phyloP scores from a whole-genome alignment of 2,113 vertebrate genomes.

The Sinocyclocheilus anophthalmus region DNA sequence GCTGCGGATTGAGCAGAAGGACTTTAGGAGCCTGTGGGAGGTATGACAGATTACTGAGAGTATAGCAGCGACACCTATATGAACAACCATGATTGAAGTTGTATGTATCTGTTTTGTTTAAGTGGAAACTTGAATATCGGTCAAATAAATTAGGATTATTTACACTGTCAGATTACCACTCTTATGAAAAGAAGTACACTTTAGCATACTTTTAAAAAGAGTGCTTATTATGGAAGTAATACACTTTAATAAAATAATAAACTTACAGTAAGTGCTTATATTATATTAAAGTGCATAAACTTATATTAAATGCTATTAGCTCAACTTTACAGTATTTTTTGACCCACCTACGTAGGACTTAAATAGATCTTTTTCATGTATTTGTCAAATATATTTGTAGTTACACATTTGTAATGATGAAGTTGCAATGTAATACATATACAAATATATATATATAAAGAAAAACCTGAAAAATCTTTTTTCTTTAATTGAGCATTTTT shows the following conservation, averaged over 20 bases:
- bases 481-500: too few species aligned
- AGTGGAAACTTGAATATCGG: too few species aligned
- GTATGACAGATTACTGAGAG: constrained; percentile 72
- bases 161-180: too few species aligned
- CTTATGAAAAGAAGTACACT: too few species aligned
- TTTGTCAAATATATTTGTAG: not conserved
- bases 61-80: not conserved
- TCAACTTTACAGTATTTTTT: too few species aligned
- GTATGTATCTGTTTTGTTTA: not conserved
- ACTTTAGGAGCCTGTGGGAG: constrained; percentile 96
- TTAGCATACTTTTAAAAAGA: not conserved
- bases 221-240: not conserved
- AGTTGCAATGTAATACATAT: not conserved
- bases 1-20: constrained; percentile 93
- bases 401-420: not conserved
- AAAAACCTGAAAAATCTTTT: too few species aligned
- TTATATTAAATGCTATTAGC: too few species aligned
- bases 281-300: not conserved
- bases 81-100: not conserved
- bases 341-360: too few species aligned
- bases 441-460: too few species aligned
- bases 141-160: too few species aligned
- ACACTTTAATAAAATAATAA: not conserved
- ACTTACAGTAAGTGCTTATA: not conserved
- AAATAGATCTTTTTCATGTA: not conserved